phyloP scores from a whole-genome alignment of 92 coral and sea anemone genomes.

The Siderastrea radians region DNA sequence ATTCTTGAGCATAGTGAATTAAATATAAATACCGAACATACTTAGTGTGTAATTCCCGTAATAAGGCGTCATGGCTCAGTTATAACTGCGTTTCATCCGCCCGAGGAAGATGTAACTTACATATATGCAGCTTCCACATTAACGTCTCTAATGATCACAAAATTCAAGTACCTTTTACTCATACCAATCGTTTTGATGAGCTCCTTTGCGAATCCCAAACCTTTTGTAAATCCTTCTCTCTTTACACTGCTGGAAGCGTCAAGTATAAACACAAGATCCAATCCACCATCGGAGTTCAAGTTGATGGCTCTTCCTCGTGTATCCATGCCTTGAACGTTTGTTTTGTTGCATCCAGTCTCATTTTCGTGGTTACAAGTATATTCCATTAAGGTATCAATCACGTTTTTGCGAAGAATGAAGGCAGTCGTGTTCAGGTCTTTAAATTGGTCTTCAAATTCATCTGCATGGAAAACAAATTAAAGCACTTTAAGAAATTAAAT shows the following conservation, averaged over 20 bases:
- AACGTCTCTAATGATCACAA: too few species aligned
- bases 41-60: too few species aligned
- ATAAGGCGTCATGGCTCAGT: too few species aligned
- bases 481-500: background rate
- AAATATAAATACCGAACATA: too few species aligned
- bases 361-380: conserved; percentile 78
- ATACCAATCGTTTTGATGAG: conserved; percentile 72
- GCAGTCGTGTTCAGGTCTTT: conserved; percentile 73
- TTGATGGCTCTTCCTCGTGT: conserved; percentile 64
- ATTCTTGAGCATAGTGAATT: too few species aligned
- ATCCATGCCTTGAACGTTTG: background rate
- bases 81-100: too few species aligned
- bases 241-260: conserved; percentile 87
- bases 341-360: conserved; percentile 58
- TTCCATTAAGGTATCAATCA: conserved; percentile 73
- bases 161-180: conserved; percentile 28
- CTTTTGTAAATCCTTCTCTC: conserved; percentile 39
- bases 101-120: too few species aligned
- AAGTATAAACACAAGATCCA: conserved; percentile 86
- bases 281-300: conserved; percentile 54
- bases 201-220: conserved; percentile 52
- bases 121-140: too few species aligned
- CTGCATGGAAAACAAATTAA: conserved; percentile 35
- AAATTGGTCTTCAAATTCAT: conserved; percentile 70
- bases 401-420: conserved; percentile 51